Base-by-base conservation (phyloP, 2,888 invertebrate genomes). In the Pterobdella sp. region DNA sequence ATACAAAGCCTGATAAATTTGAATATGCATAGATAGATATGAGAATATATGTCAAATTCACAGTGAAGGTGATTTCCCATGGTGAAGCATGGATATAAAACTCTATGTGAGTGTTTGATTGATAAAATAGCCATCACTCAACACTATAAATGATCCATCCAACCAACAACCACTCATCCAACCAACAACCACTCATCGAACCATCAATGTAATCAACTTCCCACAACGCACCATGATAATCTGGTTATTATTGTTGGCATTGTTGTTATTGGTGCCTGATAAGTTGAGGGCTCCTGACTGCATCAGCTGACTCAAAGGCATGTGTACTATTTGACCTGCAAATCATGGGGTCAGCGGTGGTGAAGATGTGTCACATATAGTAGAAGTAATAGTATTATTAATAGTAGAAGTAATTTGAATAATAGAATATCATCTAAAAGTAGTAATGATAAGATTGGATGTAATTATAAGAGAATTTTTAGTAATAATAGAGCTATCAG, bases 301-400 rank as follows among this genome's bases (percentile, higher is more conserved):
- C 60, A 56, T 56, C 60, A 56, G 60, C 26, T 56, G 60, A 56
- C 60, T 52, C 63, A 75, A 37, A 1, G 75, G 75, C 60, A 74
- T 31, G 66, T 75, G 75, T 32, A 74, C 70, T 31, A 75, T 72
- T n/a, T 73, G 73, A 52, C 73, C 73, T 36, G 32, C 65, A 56
- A 18, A 7, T n/a, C n/a, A n/a, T n/a, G n/a, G 60, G 14, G 60
- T 14, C 4, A 26, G 60, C 3, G 60, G 18, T 7, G 7, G 60
- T 56, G 60, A 26, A 56, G n/a, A 26, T 56, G 26, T 22, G n/a
- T 14, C 18, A 3, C 4, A 18, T 56, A 14, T 14, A 42, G 7
- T 42, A 42, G 42, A 42, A 42, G 42, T 42, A 42, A 42, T 18
- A 42, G 7, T 42, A 14, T 42, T 14, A 42, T 42, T 7, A 42